These are phyloP conservation scores for Hydrochoerus hydrochaeris DNA, from an alignment of 2,113 vertebrate species.

Conservation along the genomic window DNA sequence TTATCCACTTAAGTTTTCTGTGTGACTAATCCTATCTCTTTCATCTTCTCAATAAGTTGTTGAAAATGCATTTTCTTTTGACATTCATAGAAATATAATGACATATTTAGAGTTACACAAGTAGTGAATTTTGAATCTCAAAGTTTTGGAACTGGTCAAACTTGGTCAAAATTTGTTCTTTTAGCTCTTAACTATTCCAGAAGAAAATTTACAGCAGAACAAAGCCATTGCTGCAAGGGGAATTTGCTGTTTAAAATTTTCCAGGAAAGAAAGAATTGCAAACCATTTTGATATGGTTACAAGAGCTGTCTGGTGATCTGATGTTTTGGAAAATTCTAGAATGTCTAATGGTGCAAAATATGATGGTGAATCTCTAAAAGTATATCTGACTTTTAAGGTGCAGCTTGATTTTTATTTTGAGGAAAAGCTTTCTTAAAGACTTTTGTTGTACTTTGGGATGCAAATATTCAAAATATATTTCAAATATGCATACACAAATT, in stretches of 20 bases:
- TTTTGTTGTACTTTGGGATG: background rate
- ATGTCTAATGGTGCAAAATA: background rate
- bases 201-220: background rate
- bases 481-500: conserved; percentile 39
- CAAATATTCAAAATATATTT: conserved; percentile 41
- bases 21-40: conserved; percentile 72
- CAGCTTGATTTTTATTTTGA: background rate
- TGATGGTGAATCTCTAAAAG: background rate
- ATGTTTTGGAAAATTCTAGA: background rate
- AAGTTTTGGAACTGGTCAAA: background rate
- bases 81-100: background rate
- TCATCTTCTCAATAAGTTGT: conserved; percentile 77
- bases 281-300: background rate
- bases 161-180: background rate
- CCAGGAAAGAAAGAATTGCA: background rate
- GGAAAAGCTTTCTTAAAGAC: background rate
- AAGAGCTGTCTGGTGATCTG: background rate
- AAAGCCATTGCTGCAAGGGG: background rate
- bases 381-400: conserved; percentile 44
- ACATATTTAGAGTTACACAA: background rate
- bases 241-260: background rate
- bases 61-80: conserved; percentile 75
- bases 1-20: conserved; percentile 74
- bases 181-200: background rate
- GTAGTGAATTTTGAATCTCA: conserved; percentile 44